Base-by-base conservation (phyloP, 2,797 vertebrate genomes). In the Amniataba percoides region DNA sequence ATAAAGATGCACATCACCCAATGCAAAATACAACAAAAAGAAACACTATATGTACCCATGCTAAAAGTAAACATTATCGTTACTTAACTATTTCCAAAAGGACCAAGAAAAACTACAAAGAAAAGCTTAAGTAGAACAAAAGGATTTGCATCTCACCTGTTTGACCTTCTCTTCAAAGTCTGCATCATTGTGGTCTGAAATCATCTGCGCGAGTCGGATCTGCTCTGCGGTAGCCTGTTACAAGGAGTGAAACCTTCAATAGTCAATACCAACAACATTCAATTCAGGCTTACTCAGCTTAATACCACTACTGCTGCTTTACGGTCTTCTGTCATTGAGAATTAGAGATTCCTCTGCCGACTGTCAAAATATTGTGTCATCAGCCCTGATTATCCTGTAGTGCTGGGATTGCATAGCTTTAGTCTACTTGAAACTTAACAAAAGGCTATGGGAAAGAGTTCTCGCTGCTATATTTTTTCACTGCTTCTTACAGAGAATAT, bases 121-220 rank as follows among this genome's bases (percentile, higher is more conserved):
- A 4, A 34, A 71, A 56, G 27, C 45, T 53, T 45, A 46, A 56
- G 6, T 40, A 12, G 9, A 19, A 69, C n/a, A 70, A 83, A 57
- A 36, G 16, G 21, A 67, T 40, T 58, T 59, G 0, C 1, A 43
- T 53, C 25, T 92, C 78, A 99, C 98, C 96, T 99, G 98, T 96
- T 99, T 99, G 93, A 99, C 98, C 88, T 99, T 99, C 93, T 98
- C 97, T 85, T 99, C 98, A 94, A 99, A 99, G 95, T 99, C 98
- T 91, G 97, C 97, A 80, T 99, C 98, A 27, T 98, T 99, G 94
- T 99, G 97, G 95, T 99, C 98, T 63, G 98, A 99, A 95, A 99
- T 99, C 98, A 99, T 99, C 96, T 99, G 98, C 85, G 98, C 98
- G 84, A 99, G 97, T 95, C 98, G 95, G 92, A 99, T 99, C 94